A percentile compares a stretch with the other conserved stretches of the same genome.
These are phyloP conservation scores for Conus betulinus DNA, from an alignment of 1,140 invertebrate species.

Conservation along the genomic window DNA sequence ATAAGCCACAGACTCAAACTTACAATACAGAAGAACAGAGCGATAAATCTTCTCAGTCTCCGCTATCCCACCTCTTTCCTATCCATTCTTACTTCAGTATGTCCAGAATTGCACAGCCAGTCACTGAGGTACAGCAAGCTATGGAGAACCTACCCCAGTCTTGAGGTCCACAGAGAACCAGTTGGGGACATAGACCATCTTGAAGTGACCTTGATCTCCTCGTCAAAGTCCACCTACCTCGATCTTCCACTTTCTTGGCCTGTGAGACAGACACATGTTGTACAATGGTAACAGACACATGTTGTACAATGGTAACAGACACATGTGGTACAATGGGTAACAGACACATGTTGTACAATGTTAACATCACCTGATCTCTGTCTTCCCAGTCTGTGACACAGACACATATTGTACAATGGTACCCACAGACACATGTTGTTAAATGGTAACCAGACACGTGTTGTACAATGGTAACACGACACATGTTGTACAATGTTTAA, in stretches of 20 bases:
- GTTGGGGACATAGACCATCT: conserved; percentile 97
- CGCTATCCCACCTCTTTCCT: background rate
- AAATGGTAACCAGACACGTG: no score
- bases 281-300: background rate
- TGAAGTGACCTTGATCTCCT: conserved; percentile 94
- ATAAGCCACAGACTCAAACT: no score
- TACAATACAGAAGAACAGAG: no score
- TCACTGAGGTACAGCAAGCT: background rate
- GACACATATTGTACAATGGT: background rate
- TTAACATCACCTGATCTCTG: no score
- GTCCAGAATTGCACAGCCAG: background rate
- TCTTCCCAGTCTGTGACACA: no score
- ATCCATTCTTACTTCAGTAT: background rate
- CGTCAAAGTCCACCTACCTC: conserved; percentile 95
- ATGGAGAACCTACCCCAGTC: conserved; percentile 87
- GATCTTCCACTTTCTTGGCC: conserved; percentile 92
- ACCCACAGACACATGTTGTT: no score
- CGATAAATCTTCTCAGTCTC: no score
- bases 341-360: background rate
- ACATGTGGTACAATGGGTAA: background rate
- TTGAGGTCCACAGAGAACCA: conserved; percentile 99
- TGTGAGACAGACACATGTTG: conserved; percentile 57
- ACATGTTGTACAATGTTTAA: no score
- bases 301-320: background rate
- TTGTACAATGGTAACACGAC: no score